These are phyloP conservation scores for Diachasmimorpha longicaudata DNA, from an alignment of 1,140 invertebrate genomes.

Conservation along the genomic window DNA sequence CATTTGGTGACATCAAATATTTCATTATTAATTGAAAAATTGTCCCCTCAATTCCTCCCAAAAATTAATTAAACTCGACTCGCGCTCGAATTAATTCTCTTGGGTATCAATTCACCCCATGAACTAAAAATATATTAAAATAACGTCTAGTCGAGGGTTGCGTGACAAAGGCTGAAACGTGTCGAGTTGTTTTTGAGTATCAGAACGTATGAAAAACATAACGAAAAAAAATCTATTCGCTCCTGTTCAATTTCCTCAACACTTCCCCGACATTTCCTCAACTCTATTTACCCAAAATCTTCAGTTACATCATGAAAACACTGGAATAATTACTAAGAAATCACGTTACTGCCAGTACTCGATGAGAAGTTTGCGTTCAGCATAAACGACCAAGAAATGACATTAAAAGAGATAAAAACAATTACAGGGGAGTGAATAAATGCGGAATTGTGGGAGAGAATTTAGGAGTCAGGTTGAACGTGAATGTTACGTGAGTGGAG, in stretches of 20 bases:
- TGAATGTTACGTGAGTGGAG: background rate
- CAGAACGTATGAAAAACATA: background rate
- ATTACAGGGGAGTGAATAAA: background rate
- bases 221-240: background rate
- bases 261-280: no score
- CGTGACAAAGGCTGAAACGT: background rate
- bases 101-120: background rate
- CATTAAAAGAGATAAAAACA: background rate
- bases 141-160: background rate
- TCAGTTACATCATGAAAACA: background rate
- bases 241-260: background rate
- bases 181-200: background rate
- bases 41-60: no score
- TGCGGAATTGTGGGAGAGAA: background rate
- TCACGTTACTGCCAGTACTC: slow-evolving; percentile 22
- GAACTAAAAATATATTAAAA: background rate
- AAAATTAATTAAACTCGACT: background rate
- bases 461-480: background rate
- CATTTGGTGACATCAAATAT: no score
- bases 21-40: no score
- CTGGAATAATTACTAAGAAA: background rate
- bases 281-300: background rate
- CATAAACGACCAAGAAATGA: background rate
- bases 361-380: background rate
- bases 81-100: background rate